phyloP scores from a whole-genome alignment of 2,888 invertebrate genomes.

The Macaria notata region DNA sequence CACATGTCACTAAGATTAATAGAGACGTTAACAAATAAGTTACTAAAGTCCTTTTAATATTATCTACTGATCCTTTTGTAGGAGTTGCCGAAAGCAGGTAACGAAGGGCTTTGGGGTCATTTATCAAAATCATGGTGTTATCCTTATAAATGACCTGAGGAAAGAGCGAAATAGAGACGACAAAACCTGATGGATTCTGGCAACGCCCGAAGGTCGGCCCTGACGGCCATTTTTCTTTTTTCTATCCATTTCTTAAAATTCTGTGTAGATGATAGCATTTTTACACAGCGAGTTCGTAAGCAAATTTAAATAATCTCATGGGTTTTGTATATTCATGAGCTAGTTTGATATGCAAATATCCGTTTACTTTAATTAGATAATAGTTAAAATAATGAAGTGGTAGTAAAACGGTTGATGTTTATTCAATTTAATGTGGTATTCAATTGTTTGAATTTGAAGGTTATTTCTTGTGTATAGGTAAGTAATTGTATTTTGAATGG shows the following conservation, averaged over 20 bases:
- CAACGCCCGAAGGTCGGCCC: constrained; percentile 58
- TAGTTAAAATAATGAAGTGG: constrained; percentile 9
- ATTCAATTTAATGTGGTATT: constrained; percentile 1
- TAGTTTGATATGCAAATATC: constrained; percentile 13
- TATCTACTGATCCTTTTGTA: constrained; percentile 61
- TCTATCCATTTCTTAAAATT: constrained; percentile 32
- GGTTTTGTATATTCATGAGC: constrained; percentile 23
- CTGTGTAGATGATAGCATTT: constrained; percentile 6
- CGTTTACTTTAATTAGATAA: constrained; percentile 18
- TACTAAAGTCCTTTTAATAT: constrained; percentile 42
- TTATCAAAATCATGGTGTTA: constrained; percentile 69
- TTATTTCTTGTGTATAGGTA: too few relatives aligned
- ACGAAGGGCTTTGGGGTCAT: constrained; percentile 54
- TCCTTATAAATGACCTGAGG: constrained; percentile 60
- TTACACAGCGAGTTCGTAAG: constrained; percentile 19
- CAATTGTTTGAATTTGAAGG: background rate
- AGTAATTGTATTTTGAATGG: too few relatives aligned
- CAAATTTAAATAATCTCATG: constrained; percentile 26
- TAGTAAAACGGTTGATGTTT: constrained; percentile 7
- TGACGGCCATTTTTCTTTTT: constrained; percentile 27
- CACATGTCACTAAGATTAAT: constrained; percentile 67
- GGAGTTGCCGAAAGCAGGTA: constrained; percentile 73
- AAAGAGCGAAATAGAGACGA: constrained; percentile 68
- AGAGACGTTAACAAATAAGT: constrained; percentile 73
- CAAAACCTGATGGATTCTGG: constrained; percentile 43